These are phyloP conservation scores for Ormyrus thymus DNA, from an alignment of 2,888 invertebrate genomes.

Conservation along the genomic window DNA sequence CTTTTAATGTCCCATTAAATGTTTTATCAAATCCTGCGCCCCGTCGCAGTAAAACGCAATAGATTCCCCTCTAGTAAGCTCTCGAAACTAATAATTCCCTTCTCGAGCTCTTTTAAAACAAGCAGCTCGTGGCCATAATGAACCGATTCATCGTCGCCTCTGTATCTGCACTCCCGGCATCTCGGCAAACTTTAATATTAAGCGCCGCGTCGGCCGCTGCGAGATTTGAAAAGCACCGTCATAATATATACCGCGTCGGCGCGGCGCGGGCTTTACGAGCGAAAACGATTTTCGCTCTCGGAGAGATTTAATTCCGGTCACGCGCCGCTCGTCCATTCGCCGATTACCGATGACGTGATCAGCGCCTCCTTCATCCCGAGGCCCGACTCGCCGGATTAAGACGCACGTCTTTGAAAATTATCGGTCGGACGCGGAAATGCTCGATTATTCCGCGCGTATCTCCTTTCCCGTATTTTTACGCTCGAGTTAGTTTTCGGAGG, in stretches of 20 bases:
- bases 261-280: conserved; percentile 3
- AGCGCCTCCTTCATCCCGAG: not conserved
- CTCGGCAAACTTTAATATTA: conserved; percentile 13
- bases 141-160: conserved; percentile 14
- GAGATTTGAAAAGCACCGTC: not conserved
- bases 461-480: not conserved
- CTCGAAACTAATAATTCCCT: not conserved
- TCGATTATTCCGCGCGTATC: not conserved
- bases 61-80: not conserved
- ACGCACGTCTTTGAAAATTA: conserved; percentile 15
- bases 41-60: no score
- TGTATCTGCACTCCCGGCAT: not conserved
- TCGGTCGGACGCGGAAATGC: conserved; percentile 1
- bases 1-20: no score
- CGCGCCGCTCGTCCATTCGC: conserved; percentile 27
- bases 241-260: conserved; percentile 11
- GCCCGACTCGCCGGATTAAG: conserved; percentile 1
- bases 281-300: conserved; percentile 11
- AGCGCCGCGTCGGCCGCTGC: no score
- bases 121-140: not conserved
- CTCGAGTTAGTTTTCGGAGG: no score
- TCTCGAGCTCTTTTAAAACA: conserved; percentile 5
- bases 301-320: conserved; percentile 16
- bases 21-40: no score
- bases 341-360: conserved; percentile 38